Base-by-base conservation (phyloP, 2,888 invertebrate genomes). In the Parnassius orleans region DNA sequence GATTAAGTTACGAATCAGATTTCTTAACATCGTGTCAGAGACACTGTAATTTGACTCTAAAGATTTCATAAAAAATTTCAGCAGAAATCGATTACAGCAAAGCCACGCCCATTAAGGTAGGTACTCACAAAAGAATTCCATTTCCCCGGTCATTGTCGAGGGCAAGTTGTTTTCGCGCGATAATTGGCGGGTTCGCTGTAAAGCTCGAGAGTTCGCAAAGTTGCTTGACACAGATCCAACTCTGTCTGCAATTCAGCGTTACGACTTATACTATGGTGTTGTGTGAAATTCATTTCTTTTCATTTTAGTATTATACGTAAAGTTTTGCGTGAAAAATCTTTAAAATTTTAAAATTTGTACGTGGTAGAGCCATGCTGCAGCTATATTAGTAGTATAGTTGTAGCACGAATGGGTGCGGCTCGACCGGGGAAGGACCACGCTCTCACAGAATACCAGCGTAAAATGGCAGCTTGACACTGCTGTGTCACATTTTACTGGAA, bases 181-280 rank as follows among this genome's bases (percentile, higher is more conserved):
- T 74, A 77, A 77, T 77, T 76, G 77, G 75, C 68, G 66, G 61
- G 61, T 61, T 57, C 53, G 53, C 56, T 56, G 15, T 57, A 57
- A 61, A 57, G 42, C 61, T 57, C 57, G 53, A 61, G 57, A 61
- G 53, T 57, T 57, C 61, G 61, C 61, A 53, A 44, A 61, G 44
- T 11, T 53, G 47, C 61, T 61, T 61, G 61, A 61, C 61, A 61
- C 61, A 61, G 53, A 57, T 61, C 52, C 57, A 47, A 57, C 51
- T 44, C 19, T 51, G 53, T 19, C 53, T 42, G 53, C 61, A 19
- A 53, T 57, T 42, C 19, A 57, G 42, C 52, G 42, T 42, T 42
- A 57, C 53, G 33, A 61, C 57, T 53, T 57, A 43, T n/a, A 44
- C 46, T 14, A 41, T 43, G 11, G 48, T 51, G 15, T 52, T 52